Evolutionary conservation across 2,888 invertebrate species (phyloP).

Genomic region (Lamellibrachia satsuma): DNA sequence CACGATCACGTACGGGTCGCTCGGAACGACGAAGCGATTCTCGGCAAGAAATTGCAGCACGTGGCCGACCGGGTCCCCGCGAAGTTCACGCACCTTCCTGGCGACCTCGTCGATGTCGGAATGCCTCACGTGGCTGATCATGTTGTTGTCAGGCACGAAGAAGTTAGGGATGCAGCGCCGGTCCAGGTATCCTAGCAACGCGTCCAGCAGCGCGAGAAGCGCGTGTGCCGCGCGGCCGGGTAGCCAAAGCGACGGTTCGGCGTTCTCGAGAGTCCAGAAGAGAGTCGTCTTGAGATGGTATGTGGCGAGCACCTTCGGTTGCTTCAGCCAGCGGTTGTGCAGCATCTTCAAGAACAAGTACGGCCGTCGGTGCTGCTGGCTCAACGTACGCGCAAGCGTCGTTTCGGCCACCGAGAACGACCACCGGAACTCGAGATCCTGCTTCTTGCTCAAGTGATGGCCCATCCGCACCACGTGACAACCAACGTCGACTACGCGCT

Average conservation of each 20-base stretch:
- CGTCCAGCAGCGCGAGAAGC: slow-evolving; percentile 44
- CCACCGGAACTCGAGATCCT: slow-evolving; percentile 48
- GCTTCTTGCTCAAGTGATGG: slow-evolving; percentile 42
- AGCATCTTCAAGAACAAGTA: slow-evolving; percentile 46
- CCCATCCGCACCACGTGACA: slow-evolving; percentile 42
- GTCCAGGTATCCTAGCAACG: slow-evolving; percentile 42
- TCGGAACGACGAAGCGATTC: neutral
- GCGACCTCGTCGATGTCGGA: neutral
- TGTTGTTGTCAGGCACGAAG: slow-evolving; percentile 47
- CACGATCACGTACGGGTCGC: neutral
- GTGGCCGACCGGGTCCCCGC: neutral
- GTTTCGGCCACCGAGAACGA: slow-evolving; percentile 48
- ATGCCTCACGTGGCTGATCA: slow-evolving; percentile 40
- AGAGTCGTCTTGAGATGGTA: slow-evolving; percentile 46
- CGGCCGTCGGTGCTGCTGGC: slow-evolving; percentile 46
- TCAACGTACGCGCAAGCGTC: slow-evolving; percentile 42
- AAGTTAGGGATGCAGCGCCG: slow-evolving; percentile 46
- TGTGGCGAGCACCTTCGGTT: slow-evolving; percentile 35
- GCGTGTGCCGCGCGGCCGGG: slow-evolving; percentile 41
- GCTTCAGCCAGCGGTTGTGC: slow-evolving; percentile 40
- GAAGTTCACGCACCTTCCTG: neutral
- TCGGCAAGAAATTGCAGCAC: neutral
- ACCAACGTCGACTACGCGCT: neutral
- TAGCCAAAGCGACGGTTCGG: slow-evolving; percentile 44
- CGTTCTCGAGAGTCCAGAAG: slow-evolving; percentile 47